Evolutionary conservation across 2,113 vertebrate species (phyloP).

Genomic region (Cynocephalus volans): DNA sequence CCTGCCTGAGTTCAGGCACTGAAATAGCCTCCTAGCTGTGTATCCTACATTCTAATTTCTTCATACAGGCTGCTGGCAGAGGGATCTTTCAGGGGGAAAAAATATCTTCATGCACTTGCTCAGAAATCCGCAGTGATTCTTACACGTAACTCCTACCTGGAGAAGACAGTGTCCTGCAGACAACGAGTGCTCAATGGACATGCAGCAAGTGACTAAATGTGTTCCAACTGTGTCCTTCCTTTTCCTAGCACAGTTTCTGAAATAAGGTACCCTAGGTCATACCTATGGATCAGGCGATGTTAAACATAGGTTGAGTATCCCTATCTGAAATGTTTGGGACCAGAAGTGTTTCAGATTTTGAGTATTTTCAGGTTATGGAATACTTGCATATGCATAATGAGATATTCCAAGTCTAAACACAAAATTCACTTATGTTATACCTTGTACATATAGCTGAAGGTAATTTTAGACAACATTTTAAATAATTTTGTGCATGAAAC

Average conservation of each 20-base stretch:
- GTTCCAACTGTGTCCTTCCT: neutral
- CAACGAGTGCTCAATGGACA: neutral
- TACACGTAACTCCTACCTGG: neutral
- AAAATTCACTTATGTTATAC: no score
- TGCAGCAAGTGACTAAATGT: neutral
- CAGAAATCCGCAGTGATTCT: neutral
- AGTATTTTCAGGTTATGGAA: no score
- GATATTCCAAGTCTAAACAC: no score
- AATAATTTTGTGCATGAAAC: no score
- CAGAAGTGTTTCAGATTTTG: no score
- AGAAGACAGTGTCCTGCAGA: neutral
- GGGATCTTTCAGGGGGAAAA: neutral
- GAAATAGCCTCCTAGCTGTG: rapidly evolving
- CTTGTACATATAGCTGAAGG: no score
- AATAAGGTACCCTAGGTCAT: neutral
- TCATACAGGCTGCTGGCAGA: neutral
- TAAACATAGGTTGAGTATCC: neutral
- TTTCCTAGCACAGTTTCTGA: neutral
- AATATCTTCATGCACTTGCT: neutral
- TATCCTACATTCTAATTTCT: neutral
- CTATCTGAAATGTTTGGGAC: no score
- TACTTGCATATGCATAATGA: no score
- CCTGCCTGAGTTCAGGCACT: neutral
- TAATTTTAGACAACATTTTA: no score
- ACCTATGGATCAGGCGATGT: neutral